Conservation (phyloP, 2,888 invertebrate genomes). For the Drosophila vallismaia region DNA sequence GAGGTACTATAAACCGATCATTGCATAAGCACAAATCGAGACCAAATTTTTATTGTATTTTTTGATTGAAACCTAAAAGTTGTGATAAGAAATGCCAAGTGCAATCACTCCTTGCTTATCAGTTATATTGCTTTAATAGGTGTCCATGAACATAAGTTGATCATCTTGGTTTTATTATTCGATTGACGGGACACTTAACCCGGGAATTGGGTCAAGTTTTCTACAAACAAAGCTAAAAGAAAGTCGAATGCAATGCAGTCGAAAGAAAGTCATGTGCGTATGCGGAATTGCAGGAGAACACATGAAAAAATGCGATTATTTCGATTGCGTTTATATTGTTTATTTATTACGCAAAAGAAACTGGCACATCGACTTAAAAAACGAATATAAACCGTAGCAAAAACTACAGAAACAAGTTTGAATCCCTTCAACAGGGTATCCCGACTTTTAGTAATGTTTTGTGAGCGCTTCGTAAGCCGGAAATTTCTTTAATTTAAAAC, state of each 20-base stretch:
- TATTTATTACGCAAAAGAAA: constrained; percentile 67
- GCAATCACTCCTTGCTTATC: constrained; percentile 26
- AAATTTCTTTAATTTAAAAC: neutral
- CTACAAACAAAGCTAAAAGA: constrained; percentile 30
- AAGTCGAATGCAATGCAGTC: constrained; percentile 13
- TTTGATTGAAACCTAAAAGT: neutral
- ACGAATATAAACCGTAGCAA: neutral
- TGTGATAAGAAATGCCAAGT: constrained; percentile 30
- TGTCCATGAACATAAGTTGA: constrained; percentile 15
- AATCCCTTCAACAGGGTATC: constrained; percentile 5
- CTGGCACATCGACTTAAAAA: constrained; percentile 61
- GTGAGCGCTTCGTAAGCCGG: neutral
- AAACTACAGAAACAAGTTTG: constrained; percentile 66
- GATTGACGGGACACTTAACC: constrained; percentile 5
- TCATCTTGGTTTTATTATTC: constrained; percentile 22
- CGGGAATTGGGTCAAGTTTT: constrained; percentile 52
- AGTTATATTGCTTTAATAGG: neutral
- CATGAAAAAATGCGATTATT: constrained; percentile 16
- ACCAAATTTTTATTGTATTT: constrained; percentile 1
- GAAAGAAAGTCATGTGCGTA: constrained; percentile 44
- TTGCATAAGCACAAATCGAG: too few species aligned
- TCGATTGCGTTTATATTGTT: constrained; percentile 28
- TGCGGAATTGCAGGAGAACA: constrained; percentile 42
- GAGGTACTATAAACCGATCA: neutral
- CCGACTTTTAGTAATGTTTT: neutral